Evolutionary conservation across 2,113 vertebrate species (phyloP).

Genomic region (human (Homo sapiens)): DNA sequence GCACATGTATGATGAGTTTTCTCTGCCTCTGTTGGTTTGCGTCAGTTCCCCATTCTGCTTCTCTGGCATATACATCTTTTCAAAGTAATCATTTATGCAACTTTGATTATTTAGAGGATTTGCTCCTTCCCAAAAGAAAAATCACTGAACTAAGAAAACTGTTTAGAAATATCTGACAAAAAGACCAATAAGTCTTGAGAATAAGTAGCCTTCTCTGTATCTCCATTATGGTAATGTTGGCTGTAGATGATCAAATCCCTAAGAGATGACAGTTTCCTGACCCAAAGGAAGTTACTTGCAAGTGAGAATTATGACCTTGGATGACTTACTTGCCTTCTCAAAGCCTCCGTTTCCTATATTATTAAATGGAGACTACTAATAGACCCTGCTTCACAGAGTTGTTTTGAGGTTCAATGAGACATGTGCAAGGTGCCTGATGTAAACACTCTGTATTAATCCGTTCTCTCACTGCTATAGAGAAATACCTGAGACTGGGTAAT

Average conservation of each 20-base stretch:
- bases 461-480: no score
- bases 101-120: background rate
- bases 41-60: no score
- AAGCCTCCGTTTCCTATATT: background rate
- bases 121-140: background rate
- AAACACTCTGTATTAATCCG: background rate
- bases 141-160: background rate
- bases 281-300: background rate
- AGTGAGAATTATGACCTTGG: background rate
- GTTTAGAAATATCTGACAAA: background rate
- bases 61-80: background rate
- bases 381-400: background rate
- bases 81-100: background rate
- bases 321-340: background rate
- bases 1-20: background rate
- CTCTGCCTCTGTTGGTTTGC: background rate
- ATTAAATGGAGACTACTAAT: background rate
- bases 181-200: background rate
- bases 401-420: background rate
- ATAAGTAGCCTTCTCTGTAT: background rate
- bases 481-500: no score
- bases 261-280: background rate
- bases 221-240: background rate
- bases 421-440: no score
- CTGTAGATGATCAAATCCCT: background rate